Percentiles rank a stretch among this genome's conserved stretches.
phyloP scores from a whole-genome alignment of 1,140 invertebrate species.

The Pseudachorutes palmiensis region DNA sequence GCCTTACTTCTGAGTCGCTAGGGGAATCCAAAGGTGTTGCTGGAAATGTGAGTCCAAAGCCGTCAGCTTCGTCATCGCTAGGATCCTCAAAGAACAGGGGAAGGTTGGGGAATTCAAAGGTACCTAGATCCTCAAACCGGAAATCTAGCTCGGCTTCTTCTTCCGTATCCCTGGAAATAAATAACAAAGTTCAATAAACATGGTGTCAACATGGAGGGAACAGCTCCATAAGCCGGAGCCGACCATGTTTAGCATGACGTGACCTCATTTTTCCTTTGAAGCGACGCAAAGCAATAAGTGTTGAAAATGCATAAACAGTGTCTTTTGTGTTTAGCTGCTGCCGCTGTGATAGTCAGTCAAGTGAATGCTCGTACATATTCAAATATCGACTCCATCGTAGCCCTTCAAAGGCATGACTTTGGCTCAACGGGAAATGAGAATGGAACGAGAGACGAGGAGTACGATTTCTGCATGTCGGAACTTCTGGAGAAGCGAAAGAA shows the following conservation, averaged over 20 bases:
- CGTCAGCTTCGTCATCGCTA: slow-evolving; percentile 40
- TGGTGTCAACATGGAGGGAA: background rate
- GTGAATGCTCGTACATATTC: slow-evolving; percentile 19
- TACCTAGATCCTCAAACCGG: slow-evolving; percentile 17
- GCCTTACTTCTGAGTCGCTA: slow-evolving; percentile 29
- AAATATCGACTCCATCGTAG: background rate
- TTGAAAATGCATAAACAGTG: no score
- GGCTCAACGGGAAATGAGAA: slow-evolving; percentile 4
- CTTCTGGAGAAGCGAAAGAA: background rate
- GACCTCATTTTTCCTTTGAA: no score
- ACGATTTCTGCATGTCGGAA: slow-evolving; percentile 1
- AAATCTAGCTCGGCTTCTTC: background rate
- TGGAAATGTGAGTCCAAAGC: slow-evolving; percentile 34
- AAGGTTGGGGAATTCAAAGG: slow-evolving; percentile 26
- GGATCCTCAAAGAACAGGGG: slow-evolving; percentile 35
- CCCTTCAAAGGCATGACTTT: background rate
- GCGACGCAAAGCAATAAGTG: no score
- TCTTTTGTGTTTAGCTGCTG: no score
- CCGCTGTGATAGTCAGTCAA: no score
- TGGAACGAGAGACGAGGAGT: slow-evolving; percentile 1
- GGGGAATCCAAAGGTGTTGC: slow-evolving; percentile 34
- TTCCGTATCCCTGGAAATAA: slow-evolving; percentile 7
- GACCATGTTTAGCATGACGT: no score
- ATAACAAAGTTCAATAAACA: background rate
- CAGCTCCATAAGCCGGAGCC: no score